phyloP scores from a whole-genome alignment of 2,113 vertebrate genomes.

The Pelodiscus sinensis region DNA sequence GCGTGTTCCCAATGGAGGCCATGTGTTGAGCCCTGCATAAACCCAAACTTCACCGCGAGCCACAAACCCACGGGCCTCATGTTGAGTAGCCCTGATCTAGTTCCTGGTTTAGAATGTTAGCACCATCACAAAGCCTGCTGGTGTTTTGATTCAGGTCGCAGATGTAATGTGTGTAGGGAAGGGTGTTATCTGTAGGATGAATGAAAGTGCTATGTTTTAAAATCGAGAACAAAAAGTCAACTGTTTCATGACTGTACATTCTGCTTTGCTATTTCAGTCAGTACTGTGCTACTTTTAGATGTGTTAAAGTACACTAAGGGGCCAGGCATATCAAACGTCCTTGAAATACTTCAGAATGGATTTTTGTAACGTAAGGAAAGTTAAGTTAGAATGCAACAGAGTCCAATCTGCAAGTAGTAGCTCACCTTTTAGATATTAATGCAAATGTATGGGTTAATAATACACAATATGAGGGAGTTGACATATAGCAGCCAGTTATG shows the following conservation, averaged over 20 bases:
- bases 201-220: neutral
- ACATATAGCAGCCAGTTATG: neutral
- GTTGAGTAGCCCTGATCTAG: no score
- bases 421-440: fast-evolving
- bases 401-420: fast-evolving
- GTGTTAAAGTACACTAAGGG: neutral
- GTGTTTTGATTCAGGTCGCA: fast-evolving
- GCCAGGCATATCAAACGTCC: neutral
- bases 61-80: no score
- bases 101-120: fast-evolving
- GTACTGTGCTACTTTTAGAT: neutral
- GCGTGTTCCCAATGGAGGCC: no score
- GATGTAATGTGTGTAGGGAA: fast-evolving
- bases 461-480: neutral
- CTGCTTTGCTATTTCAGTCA: neutral
- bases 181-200: neutral
- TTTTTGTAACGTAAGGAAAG: neutral
- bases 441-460: fast-evolving
- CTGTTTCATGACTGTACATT: fast-evolving
- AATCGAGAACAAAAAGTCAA: neutral
- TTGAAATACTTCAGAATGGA: fast-evolving
- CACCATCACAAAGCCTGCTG: fast-evolving
- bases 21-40: no score
- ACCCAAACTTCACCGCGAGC: no score
- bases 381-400: no score